Percentiles rank a stretch among this genome's conserved stretches.
phyloP scores from a whole-genome alignment of 1,140 invertebrate genomes.

The Mesaphorura yosii region DNA sequence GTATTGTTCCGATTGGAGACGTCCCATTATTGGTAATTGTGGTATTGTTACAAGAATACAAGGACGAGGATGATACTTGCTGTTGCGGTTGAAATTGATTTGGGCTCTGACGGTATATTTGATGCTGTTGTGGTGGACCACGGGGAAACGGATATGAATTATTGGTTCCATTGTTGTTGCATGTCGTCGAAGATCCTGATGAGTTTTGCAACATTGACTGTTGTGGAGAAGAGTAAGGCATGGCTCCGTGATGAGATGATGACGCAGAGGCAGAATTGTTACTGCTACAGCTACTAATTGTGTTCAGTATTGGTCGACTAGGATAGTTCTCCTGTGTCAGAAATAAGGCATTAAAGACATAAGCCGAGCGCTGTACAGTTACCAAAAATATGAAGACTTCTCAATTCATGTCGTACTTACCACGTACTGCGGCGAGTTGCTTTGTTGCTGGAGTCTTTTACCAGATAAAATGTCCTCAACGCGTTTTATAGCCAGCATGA shows the following conservation, averaged over 20 bases:
- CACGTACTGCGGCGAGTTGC: no score
- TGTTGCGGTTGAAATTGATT: slow-evolving; percentile 1
- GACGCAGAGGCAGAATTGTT: not conserved
- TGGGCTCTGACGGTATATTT: slow-evolving; percentile 21
- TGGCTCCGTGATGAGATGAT: not conserved
- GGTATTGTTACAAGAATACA: slow-evolving; percentile 16
- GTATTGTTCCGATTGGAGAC: not conserved
- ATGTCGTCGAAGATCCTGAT: not conserved
- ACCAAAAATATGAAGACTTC: no score
- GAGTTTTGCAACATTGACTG: not conserved
- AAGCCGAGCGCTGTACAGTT: no score
- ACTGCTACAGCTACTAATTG: not conserved
- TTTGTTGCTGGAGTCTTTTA: slow-evolving; percentile 58
- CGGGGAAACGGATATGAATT: not conserved
- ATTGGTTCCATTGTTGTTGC: not conserved
- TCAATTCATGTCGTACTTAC: no score
- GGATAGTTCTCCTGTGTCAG: slow-evolving; percentile 1
- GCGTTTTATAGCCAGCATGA: slow-evolving; percentile 90
- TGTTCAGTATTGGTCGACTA: not conserved
- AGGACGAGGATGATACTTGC: slow-evolving; percentile 3
- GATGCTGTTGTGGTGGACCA: slow-evolving; percentile 19
- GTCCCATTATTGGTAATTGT: not conserved
- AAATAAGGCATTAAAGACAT: no score
- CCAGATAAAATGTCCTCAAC: slow-evolving; percentile 86
- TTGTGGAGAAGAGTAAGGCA: slow-evolving; percentile 15